Base-by-base conservation (phyloP, 2,113 vertebrate species). In the Perca flavescens region DNA sequence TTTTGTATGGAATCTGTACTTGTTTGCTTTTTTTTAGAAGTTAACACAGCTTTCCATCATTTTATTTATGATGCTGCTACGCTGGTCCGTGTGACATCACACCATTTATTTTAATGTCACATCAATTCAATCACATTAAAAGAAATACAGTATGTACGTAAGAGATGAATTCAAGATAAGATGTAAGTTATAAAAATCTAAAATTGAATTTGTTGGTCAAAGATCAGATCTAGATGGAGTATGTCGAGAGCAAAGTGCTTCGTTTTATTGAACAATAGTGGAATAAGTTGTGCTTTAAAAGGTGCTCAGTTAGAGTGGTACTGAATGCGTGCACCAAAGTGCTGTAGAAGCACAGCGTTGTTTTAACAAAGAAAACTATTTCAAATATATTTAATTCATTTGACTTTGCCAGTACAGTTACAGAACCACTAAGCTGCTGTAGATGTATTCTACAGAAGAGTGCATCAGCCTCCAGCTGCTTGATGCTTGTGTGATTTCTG, bases 351-450 rank as follows among this genome's bases (percentile, higher is more conserved):
- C 3, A 15, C 17, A 13, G 57, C 36, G 16, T 31, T 63, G 52
- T 34, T 76, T 58, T 54, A 71, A 64, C 21, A 49, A 75, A 66
- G 66, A 74, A 63, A 86, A 72, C 43, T 19, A 22, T 86, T 84
- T 76, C 60, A 87, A 65, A 67, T 65, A 87, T 87, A 63, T 86
- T 90, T 89, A 85, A 92, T 92, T 85, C 62, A 88, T 90, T 56
- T 7, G 21, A 73, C 34, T 28, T 72, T 50, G 15, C 56, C 8
- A 14, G 19, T 49, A 19, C 49, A 56, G 60, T 58, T 61, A 80
- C 15, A 76, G 65, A 64, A 43, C 28, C 17, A 47, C 68, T 47
- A 34, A 61, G 53, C 22, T 57, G 46, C 49, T 69, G 65, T 72
- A n/a, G 47, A 74, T 49, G 58, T 34, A 52, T 31, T 36, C 64